Evolutionary conservation across 2,797 vertebrate species (phyloP).

Genomic region (Liasis olivaceus): DNA sequence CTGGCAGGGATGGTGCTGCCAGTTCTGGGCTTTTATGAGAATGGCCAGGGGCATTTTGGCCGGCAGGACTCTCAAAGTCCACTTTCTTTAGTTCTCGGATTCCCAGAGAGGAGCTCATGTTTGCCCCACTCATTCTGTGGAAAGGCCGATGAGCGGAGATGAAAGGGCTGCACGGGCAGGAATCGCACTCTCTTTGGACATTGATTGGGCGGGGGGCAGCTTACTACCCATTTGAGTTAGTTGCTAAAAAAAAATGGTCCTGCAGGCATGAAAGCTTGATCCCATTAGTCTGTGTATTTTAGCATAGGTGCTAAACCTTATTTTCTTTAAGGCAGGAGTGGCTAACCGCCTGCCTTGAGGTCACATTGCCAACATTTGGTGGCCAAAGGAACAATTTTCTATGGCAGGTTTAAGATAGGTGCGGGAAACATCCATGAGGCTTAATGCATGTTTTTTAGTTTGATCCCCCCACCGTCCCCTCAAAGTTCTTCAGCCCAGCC

Average conservation of each 20-base stretch:
- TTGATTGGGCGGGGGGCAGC: no score
- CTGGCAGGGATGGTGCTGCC: no score
- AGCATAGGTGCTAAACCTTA: neutral
- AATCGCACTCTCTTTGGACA: neutral
- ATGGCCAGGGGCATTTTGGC: no score
- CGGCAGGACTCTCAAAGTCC: no score
- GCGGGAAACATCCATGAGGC: neutral
- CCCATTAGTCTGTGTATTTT: neutral
- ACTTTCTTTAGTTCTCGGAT: no score
- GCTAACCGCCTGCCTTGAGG: neutral
- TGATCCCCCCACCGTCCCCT: neutral
- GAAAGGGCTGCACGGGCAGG: neutral
- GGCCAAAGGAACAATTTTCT: neutral
- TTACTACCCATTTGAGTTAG: neutral
- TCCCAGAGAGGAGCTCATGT: no score
- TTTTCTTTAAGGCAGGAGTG: neutral
- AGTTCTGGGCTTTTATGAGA: neutral
- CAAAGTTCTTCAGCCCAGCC: neutral
- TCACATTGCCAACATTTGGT: neutral
- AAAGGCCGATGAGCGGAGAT: no score
- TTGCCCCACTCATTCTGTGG: no score
- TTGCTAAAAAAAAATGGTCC: neutral
- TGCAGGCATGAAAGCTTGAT: neutral
- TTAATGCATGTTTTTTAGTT: neutral
- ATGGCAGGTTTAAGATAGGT: neutral